phyloP scores from a whole-genome alignment of 2,113 vertebrate species.

The Ageneiosus marmoratus region DNA sequence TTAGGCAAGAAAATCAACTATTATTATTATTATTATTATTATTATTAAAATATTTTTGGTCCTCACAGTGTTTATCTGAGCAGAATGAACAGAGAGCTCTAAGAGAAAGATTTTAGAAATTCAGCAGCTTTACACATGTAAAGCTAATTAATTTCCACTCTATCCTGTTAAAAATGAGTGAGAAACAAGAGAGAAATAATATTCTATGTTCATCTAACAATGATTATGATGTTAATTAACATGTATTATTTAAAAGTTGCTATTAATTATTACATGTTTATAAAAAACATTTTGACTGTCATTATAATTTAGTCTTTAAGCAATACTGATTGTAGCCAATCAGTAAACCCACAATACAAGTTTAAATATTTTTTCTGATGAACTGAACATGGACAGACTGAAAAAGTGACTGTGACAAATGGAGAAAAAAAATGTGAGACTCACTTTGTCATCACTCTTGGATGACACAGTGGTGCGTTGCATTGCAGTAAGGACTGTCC shows the following conservation, averaged over 20 bases:
- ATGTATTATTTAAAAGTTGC: too few relatives aligned
- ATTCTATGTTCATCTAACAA: background rate
- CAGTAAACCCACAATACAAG: background rate
- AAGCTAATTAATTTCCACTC: background rate
- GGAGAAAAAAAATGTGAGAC: background rate
- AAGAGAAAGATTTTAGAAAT: conserved; percentile 38
- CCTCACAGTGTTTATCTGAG: background rate
- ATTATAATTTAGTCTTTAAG: background rate
- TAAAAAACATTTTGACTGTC: background rate
- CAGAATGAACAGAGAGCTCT: background rate
- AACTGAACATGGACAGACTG: background rate
- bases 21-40: background rate
- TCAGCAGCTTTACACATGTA: conserved; percentile 35
- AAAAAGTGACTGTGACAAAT: background rate
- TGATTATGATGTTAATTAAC: too few relatives aligned
- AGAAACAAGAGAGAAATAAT: background rate
- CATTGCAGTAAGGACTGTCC: too few relatives aligned
- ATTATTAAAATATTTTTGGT: background rate
- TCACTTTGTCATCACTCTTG: background rate
- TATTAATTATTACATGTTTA: background rate
- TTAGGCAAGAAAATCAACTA: background rate
- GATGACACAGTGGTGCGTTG: background rate
- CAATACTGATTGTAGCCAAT: background rate
- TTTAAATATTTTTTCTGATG: background rate
- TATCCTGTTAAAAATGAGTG: background rate